A percentile compares a stretch with the other conserved stretches of the same genome.
Conservation (phyloP, 2,888 invertebrate genomes). For the Megaustenia siamemsis region DNA sequence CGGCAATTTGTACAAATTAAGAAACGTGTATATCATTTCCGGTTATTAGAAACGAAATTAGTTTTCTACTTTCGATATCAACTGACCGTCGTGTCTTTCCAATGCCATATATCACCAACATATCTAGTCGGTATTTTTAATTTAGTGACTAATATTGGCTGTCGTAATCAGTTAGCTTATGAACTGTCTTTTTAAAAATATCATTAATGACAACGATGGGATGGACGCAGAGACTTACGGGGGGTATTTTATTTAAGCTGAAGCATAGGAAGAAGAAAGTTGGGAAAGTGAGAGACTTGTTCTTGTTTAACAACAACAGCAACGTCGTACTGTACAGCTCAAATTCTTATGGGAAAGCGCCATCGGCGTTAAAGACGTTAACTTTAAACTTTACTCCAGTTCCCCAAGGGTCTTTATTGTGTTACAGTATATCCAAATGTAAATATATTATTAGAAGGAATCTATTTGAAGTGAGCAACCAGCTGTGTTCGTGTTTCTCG, state of each 20-base stretch:
- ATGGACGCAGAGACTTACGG: neutral
- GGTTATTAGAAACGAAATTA: neutral
- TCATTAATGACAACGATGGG: neutral
- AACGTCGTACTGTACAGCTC: too few relatives aligned
- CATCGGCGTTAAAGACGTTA: neutral
- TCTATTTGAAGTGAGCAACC: neutral
- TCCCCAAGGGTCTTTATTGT: neutral
- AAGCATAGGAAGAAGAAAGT: neutral
- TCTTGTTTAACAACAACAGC: too few relatives aligned
- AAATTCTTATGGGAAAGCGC: neutral
- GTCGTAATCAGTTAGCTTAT: too few relatives aligned
- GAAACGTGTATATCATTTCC: too few relatives aligned
- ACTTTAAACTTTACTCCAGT: neutral
- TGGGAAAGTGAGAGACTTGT: neutral
- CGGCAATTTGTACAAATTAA: neutral
- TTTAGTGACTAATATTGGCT: too few relatives aligned
- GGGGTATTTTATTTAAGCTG: neutral
- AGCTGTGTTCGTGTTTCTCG: neutral
- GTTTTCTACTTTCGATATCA: neutral
- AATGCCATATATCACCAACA: too few relatives aligned
- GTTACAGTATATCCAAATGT: neutral
- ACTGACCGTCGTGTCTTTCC: too few relatives aligned
- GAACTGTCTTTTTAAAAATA: neutral
- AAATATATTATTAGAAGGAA: neutral
- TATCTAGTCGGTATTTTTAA: too few relatives aligned